These are phyloP conservation scores for Salvelinus sp. DNA, from an alignment of 2,113 vertebrate genomes.

Conservation along the genomic window DNA sequence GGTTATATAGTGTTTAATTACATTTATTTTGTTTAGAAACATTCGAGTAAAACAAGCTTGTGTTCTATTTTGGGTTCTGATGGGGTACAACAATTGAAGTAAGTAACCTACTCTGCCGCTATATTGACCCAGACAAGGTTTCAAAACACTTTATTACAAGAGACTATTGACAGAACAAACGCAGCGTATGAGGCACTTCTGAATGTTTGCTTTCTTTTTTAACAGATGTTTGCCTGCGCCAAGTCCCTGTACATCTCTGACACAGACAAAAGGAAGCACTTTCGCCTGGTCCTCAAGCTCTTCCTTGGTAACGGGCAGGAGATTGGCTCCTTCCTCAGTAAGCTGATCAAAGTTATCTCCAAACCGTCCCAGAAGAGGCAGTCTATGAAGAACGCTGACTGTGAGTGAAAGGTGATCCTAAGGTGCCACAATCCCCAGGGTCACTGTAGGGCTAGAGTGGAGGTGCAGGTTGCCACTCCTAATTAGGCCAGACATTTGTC, in stretches of 20 bases:
- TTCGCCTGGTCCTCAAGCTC: slow-evolving; percentile 85
- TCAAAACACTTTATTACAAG: slow-evolving; percentile 19
- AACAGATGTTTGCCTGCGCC: slow-evolving; percentile 80
- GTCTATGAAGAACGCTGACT: slow-evolving; percentile 93
- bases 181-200: background rate
- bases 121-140: slow-evolving; percentile 35
- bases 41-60: no score
- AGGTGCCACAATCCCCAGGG: background rate
- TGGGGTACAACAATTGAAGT: no score
- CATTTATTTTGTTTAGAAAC: no score
- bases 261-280: slow-evolving; percentile 93
- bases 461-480: background rate
- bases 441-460: background rate
- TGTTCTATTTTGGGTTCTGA: no score
- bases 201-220: background rate
- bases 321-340: slow-evolving; percentile 90
- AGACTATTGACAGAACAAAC: slow-evolving; percentile 43
- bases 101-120: background rate
- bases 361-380: slow-evolving; percentile 96
- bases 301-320: slow-evolving; percentile 82
- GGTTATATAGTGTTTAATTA: no score
- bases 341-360: slow-evolving; percentile 95
- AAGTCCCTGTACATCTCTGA: slow-evolving; percentile 95
- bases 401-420: slow-evolving; percentile 73
- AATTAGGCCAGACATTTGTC: slow-evolving; percentile 34